Conservation (phyloP, 2,113 vertebrate genomes). For the Pteruthius melanotis region DNA sequence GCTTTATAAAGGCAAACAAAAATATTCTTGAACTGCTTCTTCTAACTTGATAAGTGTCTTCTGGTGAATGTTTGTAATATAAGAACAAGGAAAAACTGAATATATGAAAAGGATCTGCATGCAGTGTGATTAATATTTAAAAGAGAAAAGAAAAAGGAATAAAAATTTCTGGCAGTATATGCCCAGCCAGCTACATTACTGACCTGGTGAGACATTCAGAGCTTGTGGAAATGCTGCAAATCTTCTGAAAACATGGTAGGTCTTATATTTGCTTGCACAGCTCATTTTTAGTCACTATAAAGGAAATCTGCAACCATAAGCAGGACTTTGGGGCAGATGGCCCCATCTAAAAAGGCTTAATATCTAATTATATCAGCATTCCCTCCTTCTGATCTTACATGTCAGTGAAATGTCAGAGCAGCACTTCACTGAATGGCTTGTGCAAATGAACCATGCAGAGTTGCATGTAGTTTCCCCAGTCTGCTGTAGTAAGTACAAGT, state of each 20-base stretch:
- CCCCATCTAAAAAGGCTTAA: neutral
- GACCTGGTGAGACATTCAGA: neutral
- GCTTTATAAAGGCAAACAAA: conserved; percentile 49
- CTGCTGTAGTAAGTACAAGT: neutral
- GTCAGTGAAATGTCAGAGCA: neutral
- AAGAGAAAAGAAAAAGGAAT: neutral
- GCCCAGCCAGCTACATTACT: neutral
- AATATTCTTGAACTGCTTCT: conserved; percentile 24
- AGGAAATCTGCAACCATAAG: neutral
- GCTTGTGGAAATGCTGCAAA: neutral
- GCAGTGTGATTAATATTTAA: neutral
- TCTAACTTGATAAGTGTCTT: conserved; percentile 15
- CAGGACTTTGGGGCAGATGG: neutral
- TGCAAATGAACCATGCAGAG: neutral
- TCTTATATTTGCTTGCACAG: neutral
- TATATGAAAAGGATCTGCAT: neutral
- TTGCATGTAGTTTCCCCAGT: neutral
- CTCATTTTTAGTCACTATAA: neutral
- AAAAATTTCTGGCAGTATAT: neutral
- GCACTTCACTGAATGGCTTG: neutral
- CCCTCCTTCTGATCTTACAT: neutral
- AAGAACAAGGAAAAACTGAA: neutral
- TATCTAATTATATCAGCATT: neutral
- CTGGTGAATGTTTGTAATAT: neutral
- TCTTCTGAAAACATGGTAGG: neutral